Base-by-base conservation (phyloP, 2,113 vertebrate species). In the Phrynosoma platyrhinos region DNA sequence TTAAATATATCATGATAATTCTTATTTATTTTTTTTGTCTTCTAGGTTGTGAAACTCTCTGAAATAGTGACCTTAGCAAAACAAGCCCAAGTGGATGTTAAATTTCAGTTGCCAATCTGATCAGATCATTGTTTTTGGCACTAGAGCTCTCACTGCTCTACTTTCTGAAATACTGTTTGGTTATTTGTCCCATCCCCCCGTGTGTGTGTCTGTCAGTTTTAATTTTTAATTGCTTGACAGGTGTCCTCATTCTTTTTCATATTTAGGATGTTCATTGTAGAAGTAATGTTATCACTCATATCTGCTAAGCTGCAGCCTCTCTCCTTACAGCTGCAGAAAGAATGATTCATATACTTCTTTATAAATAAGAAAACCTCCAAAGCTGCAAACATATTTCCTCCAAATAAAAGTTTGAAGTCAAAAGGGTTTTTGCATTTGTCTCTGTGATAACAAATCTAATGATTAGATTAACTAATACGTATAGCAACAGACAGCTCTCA, bases 91-190 rank as follows among this genome's bases (percentile, higher is more conserved):
- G 98, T 99, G 94, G 98, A 99, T 94, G 98, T 99, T 94, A 98
- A 98, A 95, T 99, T 99, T 96, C 98, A 99, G 95, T 96, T 99
- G 96, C 98, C 99, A 82, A 98, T 99, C 96, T 99, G 97, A 98
- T 87, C 79, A 71, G 88, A 90, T 89, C 68, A 76, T 87, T 87
- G 84, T 85, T 84, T 55, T 62, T 72, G 69, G 55, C 27, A 76
- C 72, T 47, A 86, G 52, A 4, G 14, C 91, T 89, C 95, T 92
- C 91, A 89, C 92, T 80, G 68, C 90, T 96, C 7, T 81, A 69
- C 66, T 90, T 18, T 87, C 93, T 93, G 93, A 96, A 96, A 96
- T 96, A 95, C 95, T 97, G 93, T 94, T 96, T 90, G 94, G 84
- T 95, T 85, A 91, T 89, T 94, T 95, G 86, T 83, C 78, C 92